Percentiles rank a stretch among this genome's conserved stretches.
These are phyloP conservation scores for Dasypogon diadema DNA, from an alignment of 2,888 invertebrate species.

Conservation along the genomic window DNA sequence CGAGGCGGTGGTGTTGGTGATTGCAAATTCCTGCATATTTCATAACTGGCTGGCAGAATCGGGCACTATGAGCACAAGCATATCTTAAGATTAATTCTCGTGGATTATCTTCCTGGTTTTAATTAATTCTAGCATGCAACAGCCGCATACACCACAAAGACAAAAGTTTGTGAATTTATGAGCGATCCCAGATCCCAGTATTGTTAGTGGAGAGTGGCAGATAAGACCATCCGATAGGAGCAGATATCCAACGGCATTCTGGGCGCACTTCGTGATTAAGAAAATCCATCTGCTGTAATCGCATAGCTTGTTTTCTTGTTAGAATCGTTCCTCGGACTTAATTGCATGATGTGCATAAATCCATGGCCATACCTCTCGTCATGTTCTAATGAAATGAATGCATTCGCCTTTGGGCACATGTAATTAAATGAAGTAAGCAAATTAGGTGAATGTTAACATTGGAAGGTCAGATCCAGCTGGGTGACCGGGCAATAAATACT, in stretches of 20 bases:
- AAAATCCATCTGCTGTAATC: neutral
- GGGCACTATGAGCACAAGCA: neutral
- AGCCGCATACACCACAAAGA: neutral
- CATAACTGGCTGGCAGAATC: neutral
- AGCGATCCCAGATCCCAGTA: neutral
- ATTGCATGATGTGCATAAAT: slow-evolving; percentile 1
- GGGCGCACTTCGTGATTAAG: neutral
- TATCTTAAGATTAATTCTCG: slow-evolving; percentile 9
- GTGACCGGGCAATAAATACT: neutral
- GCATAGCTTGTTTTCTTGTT: neutral
- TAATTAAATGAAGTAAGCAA: slow-evolving; percentile 8
- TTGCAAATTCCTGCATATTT: neutral
- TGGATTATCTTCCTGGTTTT: slow-evolving; percentile 28
- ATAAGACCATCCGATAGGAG: neutral
- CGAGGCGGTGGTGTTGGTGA: too few relatives aligned
- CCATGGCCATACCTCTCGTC: neutral
- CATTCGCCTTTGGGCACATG: neutral
- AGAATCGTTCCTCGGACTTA: slow-evolving; percentile 11
- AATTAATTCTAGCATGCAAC: slow-evolving; percentile 31
- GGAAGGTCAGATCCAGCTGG: neutral
- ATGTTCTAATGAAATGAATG: neutral
- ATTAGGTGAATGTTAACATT: slow-evolving; percentile 25
- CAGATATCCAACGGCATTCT: neutral
- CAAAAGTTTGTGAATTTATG: neutral
- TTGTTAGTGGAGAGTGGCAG: neutral